Conservation (phyloP, 2,113 vertebrate genomes). For the Gadus macrocephalus region DNA sequence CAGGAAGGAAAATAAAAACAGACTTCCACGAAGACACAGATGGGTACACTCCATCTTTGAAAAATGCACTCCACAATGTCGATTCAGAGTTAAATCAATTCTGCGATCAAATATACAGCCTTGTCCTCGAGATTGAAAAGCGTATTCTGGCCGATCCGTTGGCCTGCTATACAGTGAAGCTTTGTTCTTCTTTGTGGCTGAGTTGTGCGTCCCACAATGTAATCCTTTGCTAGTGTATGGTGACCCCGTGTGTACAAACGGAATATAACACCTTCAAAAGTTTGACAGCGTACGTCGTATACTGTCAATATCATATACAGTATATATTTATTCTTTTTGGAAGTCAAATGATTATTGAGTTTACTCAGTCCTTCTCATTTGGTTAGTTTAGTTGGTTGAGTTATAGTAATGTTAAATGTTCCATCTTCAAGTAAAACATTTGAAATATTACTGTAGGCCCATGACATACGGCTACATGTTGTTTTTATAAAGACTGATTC, state of each 20-base stretch:
- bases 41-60: slow-evolving; percentile 1
- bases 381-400: too few species aligned
- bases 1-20: slow-evolving; percentile 19
- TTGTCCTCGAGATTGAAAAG: too few species aligned
- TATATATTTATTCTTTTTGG: not conserved
- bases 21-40: not conserved
- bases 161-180: too few species aligned
- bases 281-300: not conserved
- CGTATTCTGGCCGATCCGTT: not conserved
- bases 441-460: too few species aligned
- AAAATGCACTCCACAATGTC: slow-evolving; percentile 16
- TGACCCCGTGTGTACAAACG: slow-evolving; percentile 30
- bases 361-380: too few species aligned
- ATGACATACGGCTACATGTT: too few species aligned
- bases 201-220: not conserved
- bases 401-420: too few species aligned
- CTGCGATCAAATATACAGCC: not conserved
- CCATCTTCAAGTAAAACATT: too few species aligned
- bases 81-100: not conserved
- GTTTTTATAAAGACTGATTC: too few species aligned
- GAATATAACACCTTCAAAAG: not conserved
- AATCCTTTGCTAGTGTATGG: slow-evolving; percentile 20
- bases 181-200: too few species aligned
- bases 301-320: not conserved
- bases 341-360: too few species aligned